Conservation (phyloP, 2,888 invertebrate species). For the Andrena minutula region DNA sequence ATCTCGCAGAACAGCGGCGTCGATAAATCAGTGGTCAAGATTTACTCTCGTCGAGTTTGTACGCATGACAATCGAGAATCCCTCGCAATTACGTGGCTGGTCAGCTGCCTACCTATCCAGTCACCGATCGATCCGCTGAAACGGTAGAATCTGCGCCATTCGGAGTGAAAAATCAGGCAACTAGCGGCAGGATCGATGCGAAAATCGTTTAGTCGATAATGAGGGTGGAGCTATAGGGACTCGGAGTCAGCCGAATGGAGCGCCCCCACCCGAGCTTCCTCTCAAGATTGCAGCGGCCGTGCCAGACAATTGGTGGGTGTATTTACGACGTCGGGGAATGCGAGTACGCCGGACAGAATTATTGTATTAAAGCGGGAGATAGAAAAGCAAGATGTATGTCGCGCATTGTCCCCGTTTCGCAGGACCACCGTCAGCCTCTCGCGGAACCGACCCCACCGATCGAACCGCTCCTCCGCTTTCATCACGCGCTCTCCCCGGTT, state of each 20-base stretch:
- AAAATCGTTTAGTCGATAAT: conserved; percentile 15
- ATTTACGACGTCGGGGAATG: conserved; percentile 61
- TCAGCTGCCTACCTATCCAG: no score
- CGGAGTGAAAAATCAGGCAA: neutral
- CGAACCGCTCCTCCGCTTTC: conserved; percentile 20
- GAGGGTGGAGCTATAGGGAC: neutral
- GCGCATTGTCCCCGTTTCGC: conserved; percentile 28
- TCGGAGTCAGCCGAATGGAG: neutral
- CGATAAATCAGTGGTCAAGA: neutral
- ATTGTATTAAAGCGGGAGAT: conserved; percentile 53
- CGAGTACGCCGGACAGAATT: conserved; percentile 50
- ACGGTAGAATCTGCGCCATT: neutral
- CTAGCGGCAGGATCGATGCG: neutral
- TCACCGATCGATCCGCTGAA: neutral
- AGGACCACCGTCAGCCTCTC: neutral
- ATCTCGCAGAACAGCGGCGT: neutral
- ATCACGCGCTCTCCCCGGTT: neutral
- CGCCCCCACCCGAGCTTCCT: conserved; percentile 54
- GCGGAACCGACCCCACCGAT: conserved; percentile 7
- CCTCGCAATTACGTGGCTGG: no score
- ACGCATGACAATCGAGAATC: neutral
- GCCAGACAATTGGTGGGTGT: conserved; percentile 59
- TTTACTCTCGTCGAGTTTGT: neutral
- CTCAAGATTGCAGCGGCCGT: conserved; percentile 51
- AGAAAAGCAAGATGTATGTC: conserved; percentile 36